Percentiles rank a stretch among this genome's conserved stretches.
phyloP scores from a whole-genome alignment of 2,888 invertebrate species.

The Netelia melanura region DNA sequence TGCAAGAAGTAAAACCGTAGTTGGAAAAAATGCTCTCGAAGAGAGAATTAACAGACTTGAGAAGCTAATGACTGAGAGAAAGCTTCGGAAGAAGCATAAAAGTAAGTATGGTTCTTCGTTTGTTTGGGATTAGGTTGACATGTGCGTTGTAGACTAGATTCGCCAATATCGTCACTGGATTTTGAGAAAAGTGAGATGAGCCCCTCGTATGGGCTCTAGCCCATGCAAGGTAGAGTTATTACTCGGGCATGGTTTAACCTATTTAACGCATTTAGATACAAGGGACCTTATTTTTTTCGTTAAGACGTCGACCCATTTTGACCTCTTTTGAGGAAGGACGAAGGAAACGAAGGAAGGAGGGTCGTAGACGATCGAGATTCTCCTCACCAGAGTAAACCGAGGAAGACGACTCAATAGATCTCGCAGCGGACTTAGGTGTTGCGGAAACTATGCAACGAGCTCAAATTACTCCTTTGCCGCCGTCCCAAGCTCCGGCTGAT shows the following conservation, averaged over 20 bases:
- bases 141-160: conserved; percentile 5
- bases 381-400: conserved; percentile 20
- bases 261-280: conserved; percentile 23
- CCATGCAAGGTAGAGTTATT: conserved; percentile 39
- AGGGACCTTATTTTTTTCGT: not conserved
- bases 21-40: conserved; percentile 22
- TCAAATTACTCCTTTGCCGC: not conserved
- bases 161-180: conserved; percentile 8
- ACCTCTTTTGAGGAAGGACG: conserved; percentile 22
- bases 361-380: conserved; percentile 14
- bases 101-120: conserved; percentile 5
- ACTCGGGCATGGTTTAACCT: conserved; percentile 32
- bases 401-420: not conserved
- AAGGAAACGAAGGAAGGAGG: conserved; percentile 12
- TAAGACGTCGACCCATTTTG: conserved; percentile 20
- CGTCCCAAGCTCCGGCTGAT: conserved; percentile 14
- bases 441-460: conserved; percentile 1
- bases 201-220: conserved; percentile 45
- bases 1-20: conserved; percentile 8
- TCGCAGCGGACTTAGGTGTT: not conserved
- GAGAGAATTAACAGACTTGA: conserved; percentile 18
- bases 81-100: conserved; percentile 13
- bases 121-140: not conserved
- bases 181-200: not conserved
- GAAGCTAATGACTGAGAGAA: conserved; percentile 8